phyloP scores from a whole-genome alignment of 1,140 invertebrate species.

The Semibalanus balanoides region DNA sequence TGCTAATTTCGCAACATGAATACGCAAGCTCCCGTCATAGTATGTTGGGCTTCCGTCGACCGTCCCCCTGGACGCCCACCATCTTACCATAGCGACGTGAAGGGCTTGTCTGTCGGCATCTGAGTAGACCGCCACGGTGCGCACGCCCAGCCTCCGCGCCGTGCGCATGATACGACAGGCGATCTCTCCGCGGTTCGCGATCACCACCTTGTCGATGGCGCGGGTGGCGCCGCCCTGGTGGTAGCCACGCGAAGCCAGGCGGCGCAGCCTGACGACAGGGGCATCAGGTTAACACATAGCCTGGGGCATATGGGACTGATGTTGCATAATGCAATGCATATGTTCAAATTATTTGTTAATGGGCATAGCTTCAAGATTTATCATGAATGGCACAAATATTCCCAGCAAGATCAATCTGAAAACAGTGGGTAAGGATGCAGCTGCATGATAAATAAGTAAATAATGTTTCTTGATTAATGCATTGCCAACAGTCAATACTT shows the following conservation, averaged over 20 bases:
- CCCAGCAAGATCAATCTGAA: too few relatives aligned
- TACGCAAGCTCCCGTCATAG: too few relatives aligned
- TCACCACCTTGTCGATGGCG: conserved; percentile 59
- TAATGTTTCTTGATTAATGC: too few relatives aligned
- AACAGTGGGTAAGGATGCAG: too few relatives aligned
- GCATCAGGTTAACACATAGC: background rate
- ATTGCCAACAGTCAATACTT: too few relatives aligned
- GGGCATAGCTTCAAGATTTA: too few relatives aligned
- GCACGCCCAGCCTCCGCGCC: conserved; percentile 73
- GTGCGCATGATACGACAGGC: conserved; percentile 83
- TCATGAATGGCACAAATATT: too few relatives aligned
- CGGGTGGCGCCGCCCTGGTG: conserved; percentile 1
- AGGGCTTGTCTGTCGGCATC: conserved; percentile 61
- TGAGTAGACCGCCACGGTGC: conserved; percentile 88
- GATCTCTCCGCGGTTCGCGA: conserved; percentile 96
- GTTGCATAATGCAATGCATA: background rate
- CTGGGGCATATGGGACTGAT: too few relatives aligned
- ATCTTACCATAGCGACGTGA: conserved; percentile 34
- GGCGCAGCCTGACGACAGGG: background rate
- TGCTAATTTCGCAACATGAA: too few relatives aligned
- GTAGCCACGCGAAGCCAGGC: background rate
- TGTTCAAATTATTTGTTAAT: background rate
- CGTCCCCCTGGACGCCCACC: too few relatives aligned
- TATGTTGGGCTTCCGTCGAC: too few relatives aligned
- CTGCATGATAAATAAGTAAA: background rate